Evolutionary conservation across 2,797 vertebrate genomes (phyloP).

Genomic region (Catharus ustulatus): DNA sequence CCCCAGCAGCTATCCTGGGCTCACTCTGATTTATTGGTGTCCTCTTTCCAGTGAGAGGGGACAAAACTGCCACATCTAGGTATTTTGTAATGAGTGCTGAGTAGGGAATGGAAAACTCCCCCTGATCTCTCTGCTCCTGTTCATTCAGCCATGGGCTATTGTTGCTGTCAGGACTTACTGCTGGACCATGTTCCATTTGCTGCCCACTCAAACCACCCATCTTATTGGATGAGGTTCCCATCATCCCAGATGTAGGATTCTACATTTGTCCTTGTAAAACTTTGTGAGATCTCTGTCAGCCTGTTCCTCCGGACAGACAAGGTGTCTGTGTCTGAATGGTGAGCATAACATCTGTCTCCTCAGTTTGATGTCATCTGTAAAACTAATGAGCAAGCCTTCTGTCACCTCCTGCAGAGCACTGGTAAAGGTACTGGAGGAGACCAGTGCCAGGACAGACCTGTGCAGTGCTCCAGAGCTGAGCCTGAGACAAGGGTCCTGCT

Average conservation of each 20-base stretch:
- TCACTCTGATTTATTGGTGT: neutral
- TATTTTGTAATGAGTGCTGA: neutral
- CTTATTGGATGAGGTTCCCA: neutral
- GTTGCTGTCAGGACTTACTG: neutral
- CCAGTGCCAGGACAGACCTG: neutral
- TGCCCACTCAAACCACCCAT: neutral
- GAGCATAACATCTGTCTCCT: neutral
- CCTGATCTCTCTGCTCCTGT: neutral
- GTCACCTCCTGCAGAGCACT: neutral
- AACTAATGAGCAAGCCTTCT: neutral
- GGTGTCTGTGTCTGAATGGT: neutral
- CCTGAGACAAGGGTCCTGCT: neutral
- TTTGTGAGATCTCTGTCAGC: neutral
- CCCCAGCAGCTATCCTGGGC: neutral
- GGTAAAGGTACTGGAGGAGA: neutral
- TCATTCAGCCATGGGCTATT: neutral
- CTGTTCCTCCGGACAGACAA: neutral
- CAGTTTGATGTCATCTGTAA: neutral
- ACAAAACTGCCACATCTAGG: neutral
- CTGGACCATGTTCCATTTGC: neutral
- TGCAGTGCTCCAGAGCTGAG: neutral
- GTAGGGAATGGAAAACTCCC: neutral
- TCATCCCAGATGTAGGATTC: neutral
- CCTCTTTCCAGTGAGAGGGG: neutral
- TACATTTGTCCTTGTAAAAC: neutral